These are phyloP conservation scores for Diadema setosum DNA, from an alignment of 35 echinoderm and acorn worm genomes.

Conservation along the genomic window DNA sequence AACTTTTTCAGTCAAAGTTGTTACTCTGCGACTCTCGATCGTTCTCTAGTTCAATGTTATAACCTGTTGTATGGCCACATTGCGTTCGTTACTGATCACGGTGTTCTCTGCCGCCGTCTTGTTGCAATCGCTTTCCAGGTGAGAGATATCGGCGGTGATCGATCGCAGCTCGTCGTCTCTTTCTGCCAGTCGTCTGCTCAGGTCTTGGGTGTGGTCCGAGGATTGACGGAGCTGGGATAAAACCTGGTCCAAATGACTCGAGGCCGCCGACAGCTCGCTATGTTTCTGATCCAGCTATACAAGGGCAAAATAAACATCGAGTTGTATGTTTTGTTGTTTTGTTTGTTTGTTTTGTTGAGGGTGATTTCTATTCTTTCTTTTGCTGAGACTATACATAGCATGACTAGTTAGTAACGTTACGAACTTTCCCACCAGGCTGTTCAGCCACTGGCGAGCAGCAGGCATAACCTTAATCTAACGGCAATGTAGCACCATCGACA, in stretches of 20 bases:
- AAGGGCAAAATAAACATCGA: too few species aligned
- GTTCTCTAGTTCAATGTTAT: too few species aligned
- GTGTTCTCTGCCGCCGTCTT: neutral
- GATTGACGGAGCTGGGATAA: neutral
- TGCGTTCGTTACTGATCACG: neutral
- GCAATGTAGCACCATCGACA: too few species aligned
- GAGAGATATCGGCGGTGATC: neutral
- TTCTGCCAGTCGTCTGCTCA: neutral
- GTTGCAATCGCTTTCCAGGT: neutral
- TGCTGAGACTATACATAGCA: neutral
- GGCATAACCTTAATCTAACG: too few species aligned
- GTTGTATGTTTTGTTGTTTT: too few species aligned
- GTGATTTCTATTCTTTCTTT: neutral
- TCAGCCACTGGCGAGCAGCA: neutral
- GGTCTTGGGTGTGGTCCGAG: neutral
- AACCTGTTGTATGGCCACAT: neutral
- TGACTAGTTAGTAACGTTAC: neutral
- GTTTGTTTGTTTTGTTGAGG: too few species aligned
- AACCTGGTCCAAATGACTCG: neutral
- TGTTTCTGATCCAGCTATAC: neutral
- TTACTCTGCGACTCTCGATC: too few species aligned
- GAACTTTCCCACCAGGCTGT: neutral
- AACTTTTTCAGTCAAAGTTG: too few species aligned
- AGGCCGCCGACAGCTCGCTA: neutral
- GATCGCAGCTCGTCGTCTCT: neutral